Conservation (phyloP, 1,140 invertebrate species). For the Diprion similis region DNA sequence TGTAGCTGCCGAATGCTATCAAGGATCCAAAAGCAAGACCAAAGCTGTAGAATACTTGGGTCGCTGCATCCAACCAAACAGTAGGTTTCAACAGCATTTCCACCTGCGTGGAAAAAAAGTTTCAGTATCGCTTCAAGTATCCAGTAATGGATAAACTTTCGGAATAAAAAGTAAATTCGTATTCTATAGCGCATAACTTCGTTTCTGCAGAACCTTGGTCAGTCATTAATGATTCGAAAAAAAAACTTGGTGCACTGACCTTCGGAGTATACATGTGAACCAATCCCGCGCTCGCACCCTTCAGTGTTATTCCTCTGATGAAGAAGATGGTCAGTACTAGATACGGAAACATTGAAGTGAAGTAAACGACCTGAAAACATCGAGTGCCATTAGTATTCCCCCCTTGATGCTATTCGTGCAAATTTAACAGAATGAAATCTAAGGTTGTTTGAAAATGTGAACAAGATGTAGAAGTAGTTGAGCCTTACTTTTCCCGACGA, state of each 20-base stretch:
- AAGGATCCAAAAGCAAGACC: constrained; percentile 92
- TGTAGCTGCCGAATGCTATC: constrained; percentile 91
- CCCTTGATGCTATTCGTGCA: no score
- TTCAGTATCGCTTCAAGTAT: neutral
- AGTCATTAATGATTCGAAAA: no score
- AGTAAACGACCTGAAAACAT: constrained; percentile 83
- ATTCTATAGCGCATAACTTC: no score
- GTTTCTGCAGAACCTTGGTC: no score
- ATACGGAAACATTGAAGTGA: constrained; percentile 96
- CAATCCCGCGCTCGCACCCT: constrained; percentile 87
- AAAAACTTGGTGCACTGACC: constrained; percentile 55
- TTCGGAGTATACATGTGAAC: constrained; percentile 93
- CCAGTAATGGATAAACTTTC: no score
- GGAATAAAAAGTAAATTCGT: no score
- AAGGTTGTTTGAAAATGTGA: neutral
- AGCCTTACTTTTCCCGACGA: constrained; percentile 90
- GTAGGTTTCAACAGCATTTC: constrained; percentile 80
- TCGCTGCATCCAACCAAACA: constrained; percentile 93
- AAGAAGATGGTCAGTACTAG: constrained; percentile 95
- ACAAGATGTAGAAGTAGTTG: constrained; percentile 18
- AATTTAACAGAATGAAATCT: constrained; percentile 14
- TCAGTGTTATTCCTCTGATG: constrained; percentile 87
- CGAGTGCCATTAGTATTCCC: neutral
- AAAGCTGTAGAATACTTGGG: constrained; percentile 96
- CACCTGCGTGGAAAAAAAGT: constrained; percentile 66